Evolutionary conservation across 2,888 invertebrate species (phyloP).

Genomic region (Metellina segmentata): DNA sequence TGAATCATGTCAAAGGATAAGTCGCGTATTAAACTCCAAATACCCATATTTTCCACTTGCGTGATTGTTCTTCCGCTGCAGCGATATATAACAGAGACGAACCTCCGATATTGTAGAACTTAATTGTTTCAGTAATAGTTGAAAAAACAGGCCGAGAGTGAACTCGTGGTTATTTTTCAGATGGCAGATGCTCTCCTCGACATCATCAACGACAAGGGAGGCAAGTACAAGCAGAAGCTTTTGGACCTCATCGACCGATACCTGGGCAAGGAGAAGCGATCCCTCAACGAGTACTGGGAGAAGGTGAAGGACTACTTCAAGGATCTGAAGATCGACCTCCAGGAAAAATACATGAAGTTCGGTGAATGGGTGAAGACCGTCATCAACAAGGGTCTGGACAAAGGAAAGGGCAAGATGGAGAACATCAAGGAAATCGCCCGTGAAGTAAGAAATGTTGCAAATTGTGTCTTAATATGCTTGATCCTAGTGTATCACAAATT

Average conservation of each 20-base stretch:
- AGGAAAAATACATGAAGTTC: constrained; percentile 74
- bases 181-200: constrained; percentile 63
- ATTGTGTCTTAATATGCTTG: not conserved
- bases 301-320: constrained; percentile 75
- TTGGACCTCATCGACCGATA: constrained; percentile 53
- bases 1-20: too few relatives aligned
- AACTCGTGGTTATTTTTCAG: not conserved
- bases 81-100: too few relatives aligned
- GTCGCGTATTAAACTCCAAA: too few relatives aligned
- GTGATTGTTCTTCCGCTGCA: too few relatives aligned
- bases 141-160: too few relatives aligned
- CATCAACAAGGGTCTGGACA: constrained; percentile 41
- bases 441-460: constrained; percentile 46
- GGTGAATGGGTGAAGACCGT: constrained; percentile 73
- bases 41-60: too few relatives aligned
- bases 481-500: too few relatives aligned
- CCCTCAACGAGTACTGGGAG: constrained; percentile 64
- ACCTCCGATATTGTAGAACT: too few relatives aligned
- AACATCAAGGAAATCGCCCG: constrained; percentile 71
- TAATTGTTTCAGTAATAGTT: too few relatives aligned
- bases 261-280: constrained; percentile 53
- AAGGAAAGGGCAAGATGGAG: constrained; percentile 60
- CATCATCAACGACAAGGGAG: constrained; percentile 63
- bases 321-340: constrained; percentile 65
- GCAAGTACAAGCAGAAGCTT: constrained; percentile 63